A percentile compares a stretch with the other conserved stretches of the same genome.
phyloP scores from a whole-genome alignment of 35 echinoderm and acorn worm species.

The Hemicentrotus pulcherrimus region DNA sequence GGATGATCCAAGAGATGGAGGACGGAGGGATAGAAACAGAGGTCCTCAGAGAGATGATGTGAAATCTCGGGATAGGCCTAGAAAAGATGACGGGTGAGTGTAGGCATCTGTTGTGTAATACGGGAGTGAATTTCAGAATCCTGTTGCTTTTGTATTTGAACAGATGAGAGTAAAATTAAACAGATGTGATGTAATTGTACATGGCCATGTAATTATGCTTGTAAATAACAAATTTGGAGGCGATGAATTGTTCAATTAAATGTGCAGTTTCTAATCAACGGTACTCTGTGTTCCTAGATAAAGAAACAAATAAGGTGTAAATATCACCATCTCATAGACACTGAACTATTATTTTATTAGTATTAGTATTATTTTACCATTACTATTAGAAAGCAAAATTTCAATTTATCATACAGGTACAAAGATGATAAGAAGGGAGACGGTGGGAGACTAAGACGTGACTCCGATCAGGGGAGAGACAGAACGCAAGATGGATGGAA shows the following conservation, averaged over 20 bases:
- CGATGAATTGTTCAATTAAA: background rate
- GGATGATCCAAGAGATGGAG: background rate
- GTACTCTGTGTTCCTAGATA: background rate
- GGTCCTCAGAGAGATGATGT: background rate
- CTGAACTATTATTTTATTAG: background rate
- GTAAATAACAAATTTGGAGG: no score
- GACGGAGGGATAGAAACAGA: constrained; percentile 26
- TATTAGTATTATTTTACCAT: background rate
- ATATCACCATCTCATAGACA: background rate
- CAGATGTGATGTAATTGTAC: no score
- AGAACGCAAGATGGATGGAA: constrained; percentile 13
- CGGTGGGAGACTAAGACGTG: background rate
- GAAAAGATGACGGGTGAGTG: background rate
- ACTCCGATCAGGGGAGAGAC: constrained; percentile 27
- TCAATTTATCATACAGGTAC: background rate
- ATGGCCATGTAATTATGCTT: no score
- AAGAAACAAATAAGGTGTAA: background rate
- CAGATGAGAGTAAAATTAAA: no score
- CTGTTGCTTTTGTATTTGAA: no score
- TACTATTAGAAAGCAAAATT: background rate
- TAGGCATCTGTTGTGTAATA: background rate
- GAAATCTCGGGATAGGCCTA: background rate
- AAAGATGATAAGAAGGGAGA: constrained; percentile 29
- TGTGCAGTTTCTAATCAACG: background rate
- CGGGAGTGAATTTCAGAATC: no score